Conservation (phyloP, 2,113 vertebrate genomes). For the Fulica atra region DNA sequence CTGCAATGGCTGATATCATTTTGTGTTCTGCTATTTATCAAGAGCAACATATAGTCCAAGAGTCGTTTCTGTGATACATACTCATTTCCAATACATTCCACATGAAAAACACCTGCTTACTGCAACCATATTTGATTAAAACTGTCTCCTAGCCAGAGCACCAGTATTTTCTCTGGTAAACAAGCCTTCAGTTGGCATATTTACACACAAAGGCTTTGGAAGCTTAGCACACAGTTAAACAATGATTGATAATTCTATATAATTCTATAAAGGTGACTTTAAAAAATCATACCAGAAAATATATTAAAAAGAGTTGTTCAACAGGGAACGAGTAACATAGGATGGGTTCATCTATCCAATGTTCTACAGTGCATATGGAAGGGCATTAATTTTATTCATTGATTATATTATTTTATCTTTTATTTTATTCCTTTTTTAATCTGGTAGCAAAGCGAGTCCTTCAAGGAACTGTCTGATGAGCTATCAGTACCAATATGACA, state of each 20-base stretch:
- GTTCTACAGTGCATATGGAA: background rate
- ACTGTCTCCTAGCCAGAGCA: conserved; percentile 22
- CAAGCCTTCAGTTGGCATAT: conserved; percentile 46
- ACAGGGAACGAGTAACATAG: background rate
- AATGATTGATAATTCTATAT: conserved; percentile 47
- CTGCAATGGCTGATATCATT: conserved; percentile 3
- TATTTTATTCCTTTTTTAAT: conserved; percentile 20
- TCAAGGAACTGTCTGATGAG: conserved; percentile 15
- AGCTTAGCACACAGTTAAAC: conserved; percentile 42
- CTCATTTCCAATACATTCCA: conserved; percentile 40
- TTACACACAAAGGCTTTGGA: conserved; percentile 40
- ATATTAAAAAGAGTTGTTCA: conserved; percentile 18
- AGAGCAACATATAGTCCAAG: conserved; percentile 15
- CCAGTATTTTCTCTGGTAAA: conserved; percentile 53
- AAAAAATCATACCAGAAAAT: conserved; percentile 35
- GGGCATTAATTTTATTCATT: background rate
- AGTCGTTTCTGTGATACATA: conserved; percentile 46
- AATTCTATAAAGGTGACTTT: conserved; percentile 45
- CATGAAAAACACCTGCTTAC: conserved; percentile 54
- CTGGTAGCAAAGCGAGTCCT: background rate
- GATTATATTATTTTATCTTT: background rate
- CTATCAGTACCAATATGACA: background rate
- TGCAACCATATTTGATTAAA: conserved; percentile 55
- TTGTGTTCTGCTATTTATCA: conserved; percentile 40
- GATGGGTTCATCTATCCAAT: background rate